Evolutionary conservation across 2,888 invertebrate genomes (phyloP).

Genomic region (Drosophila stalkeri): DNA sequence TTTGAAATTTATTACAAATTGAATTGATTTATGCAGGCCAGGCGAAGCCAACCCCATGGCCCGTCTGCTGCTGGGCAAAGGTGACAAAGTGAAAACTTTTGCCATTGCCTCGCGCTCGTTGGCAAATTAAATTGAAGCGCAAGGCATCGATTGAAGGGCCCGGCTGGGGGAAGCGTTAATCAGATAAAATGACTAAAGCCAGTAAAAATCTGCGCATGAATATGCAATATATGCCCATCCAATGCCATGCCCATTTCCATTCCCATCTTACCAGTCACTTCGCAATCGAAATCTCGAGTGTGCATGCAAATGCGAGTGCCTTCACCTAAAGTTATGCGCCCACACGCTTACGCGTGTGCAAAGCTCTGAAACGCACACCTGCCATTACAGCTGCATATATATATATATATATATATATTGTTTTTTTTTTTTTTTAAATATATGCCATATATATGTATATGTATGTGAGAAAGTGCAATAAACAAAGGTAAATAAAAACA

Average conservation of each 20-base stretch:
- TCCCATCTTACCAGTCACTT: background rate
- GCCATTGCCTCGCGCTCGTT: conserved; percentile 36
- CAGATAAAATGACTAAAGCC: conserved; percentile 65
- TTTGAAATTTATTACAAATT: conserved; percentile 80
- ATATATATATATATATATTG: too few relatives aligned
- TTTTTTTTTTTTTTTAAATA: conserved; percentile 13
- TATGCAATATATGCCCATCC: conserved; percentile 37
- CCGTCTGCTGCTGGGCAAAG: conserved; percentile 42
- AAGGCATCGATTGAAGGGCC: conserved; percentile 38
- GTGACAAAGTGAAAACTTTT: conserved; percentile 77
- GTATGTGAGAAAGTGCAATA: conserved; percentile 20
- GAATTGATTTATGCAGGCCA: conserved; percentile 74
- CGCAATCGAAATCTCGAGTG: conserved; percentile 5
- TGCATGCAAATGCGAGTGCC: conserved; percentile 22
- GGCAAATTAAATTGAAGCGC: conserved; percentile 67
- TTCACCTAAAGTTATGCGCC: conserved; percentile 62
- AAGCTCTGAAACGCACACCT: conserved; percentile 23
- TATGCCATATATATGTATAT: background rate
- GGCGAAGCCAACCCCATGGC: conserved; percentile 2
- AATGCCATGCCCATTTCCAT: background rate
- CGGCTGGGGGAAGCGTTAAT: conserved; percentile 58
- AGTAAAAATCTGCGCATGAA: conserved; percentile 41
- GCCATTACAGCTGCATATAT: conserved; percentile 4
- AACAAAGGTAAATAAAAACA: conserved; percentile 51
- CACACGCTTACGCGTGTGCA: conserved; percentile 49